Percentiles rank a stretch among this genome's conserved stretches.
phyloP scores from a whole-genome alignment of 1,140 invertebrate genomes.

The Euwallacea fornicatus region DNA sequence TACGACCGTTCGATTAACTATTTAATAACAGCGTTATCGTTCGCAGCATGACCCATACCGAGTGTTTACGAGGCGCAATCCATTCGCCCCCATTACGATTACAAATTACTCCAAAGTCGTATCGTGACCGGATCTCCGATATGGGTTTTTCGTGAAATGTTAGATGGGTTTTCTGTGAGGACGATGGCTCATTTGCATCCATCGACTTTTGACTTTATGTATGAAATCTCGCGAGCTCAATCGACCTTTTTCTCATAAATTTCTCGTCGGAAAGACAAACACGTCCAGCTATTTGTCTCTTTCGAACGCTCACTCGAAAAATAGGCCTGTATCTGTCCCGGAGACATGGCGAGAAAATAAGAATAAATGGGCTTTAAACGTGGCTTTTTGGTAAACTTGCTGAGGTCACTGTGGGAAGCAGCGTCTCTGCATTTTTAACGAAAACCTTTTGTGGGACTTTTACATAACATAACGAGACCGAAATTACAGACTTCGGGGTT shows the following conservation, averaged over 20 bases:
- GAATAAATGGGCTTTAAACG: conserved; percentile 40
- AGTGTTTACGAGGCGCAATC: conserved; percentile 12
- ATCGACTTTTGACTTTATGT: conserved; percentile 5
- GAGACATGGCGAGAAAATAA: conserved; percentile 39
- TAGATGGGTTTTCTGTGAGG: neutral
- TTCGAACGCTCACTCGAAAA: conserved; percentile 44
- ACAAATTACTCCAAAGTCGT: conserved; percentile 10
- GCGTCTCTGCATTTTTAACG: neutral
- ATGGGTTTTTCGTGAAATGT: conserved; percentile 9
- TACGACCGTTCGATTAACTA: conserved; percentile 16
- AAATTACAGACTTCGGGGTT: no score
- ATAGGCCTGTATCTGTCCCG: conserved; percentile 45
- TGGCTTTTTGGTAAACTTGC: conserved; percentile 16
- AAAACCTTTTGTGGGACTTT: neutral
- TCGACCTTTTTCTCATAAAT: conserved; percentile 4
- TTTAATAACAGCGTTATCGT: conserved; percentile 11
- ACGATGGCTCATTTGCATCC: neutral
- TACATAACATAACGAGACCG: no score
- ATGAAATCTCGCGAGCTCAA: neutral
- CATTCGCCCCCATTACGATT: conserved; percentile 35
- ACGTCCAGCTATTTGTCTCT: conserved; percentile 44
- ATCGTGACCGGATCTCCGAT: neutral
- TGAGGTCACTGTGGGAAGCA: conserved; percentile 13
- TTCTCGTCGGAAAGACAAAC: conserved; percentile 35
- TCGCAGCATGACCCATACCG: conserved; percentile 10